Conservation (phyloP, 1,140 invertebrate species). For the Cydia pomonella region DNA sequence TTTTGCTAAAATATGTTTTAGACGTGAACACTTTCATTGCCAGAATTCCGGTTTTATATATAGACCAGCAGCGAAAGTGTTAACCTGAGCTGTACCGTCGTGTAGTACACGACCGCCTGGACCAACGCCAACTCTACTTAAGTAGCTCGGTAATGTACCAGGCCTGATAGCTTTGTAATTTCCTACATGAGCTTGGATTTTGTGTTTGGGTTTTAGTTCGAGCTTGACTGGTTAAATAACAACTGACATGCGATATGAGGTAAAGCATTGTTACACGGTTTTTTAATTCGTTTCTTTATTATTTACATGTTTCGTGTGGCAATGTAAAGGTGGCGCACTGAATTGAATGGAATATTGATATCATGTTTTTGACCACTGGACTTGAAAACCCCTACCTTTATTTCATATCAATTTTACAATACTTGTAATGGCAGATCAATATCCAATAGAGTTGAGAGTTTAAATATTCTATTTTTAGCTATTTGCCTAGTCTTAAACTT, state of each 20-base stretch:
- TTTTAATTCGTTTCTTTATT: neutral
- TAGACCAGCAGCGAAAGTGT: neutral
- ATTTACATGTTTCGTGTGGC: too few relatives aligned
- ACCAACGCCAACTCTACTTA: constrained; percentile 2
- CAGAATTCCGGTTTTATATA: neutral
- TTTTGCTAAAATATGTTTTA: too few relatives aligned
- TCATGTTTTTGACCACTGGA: too few relatives aligned
- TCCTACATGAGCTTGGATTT: constrained; percentile 7
- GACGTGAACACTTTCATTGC: neutral
- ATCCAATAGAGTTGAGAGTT: too few relatives aligned
- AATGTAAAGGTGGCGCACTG: too few relatives aligned
- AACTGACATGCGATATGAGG: constrained; percentile 5
- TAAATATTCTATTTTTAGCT: too few relatives aligned
- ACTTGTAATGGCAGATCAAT: too few relatives aligned
- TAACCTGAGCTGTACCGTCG: neutral
- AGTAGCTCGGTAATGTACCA: constrained; percentile 11
- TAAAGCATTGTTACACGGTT: neutral
- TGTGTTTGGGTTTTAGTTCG: neutral
- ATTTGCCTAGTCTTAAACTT: too few relatives aligned
- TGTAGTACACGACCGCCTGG: constrained; percentile 4
- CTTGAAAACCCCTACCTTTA: too few relatives aligned
- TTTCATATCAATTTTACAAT: too few relatives aligned
- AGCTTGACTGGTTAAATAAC: neutral
- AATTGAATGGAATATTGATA: too few relatives aligned
- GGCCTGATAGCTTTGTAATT: constrained; percentile 12